These are phyloP conservation scores for Drosophila lutescens DNA, from an alignment of 2,888 invertebrate genomes.

Conservation along the genomic window DNA sequence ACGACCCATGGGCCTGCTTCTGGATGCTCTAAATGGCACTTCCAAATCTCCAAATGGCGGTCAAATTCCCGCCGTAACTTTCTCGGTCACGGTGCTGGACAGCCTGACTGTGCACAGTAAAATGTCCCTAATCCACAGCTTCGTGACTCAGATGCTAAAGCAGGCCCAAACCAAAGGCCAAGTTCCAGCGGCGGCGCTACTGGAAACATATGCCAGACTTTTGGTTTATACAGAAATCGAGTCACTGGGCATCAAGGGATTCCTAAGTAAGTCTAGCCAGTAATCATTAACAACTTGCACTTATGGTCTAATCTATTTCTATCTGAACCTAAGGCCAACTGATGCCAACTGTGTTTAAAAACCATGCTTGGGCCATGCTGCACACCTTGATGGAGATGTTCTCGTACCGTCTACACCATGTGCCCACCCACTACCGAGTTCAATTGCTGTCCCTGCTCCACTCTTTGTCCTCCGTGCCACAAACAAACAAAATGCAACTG, in stretches of 20 bases:
- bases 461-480: constrained; percentile 94
- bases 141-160: constrained; percentile 95
- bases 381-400: constrained; percentile 98
- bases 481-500: constrained; percentile 97
- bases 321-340: constrained; percentile 88
- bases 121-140: constrained; percentile 93
- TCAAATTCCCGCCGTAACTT: constrained; percentile 92
- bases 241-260: constrained; percentile 97
- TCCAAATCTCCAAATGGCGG: constrained; percentile 86
- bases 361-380: constrained; percentile 97
- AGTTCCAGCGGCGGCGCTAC: constrained; percentile 94
- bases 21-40: constrained; percentile 92
- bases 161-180: constrained; percentile 94
- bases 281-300: background rate
- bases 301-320: background rate
- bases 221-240: constrained; percentile 98
- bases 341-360: constrained; percentile 95
- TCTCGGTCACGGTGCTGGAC: constrained; percentile 96
- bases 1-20: constrained; percentile 95
- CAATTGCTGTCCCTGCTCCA: constrained; percentile 96
- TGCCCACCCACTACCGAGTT: constrained; percentile 97
- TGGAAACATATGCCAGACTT: constrained; percentile 97
- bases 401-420: constrained; percentile 97
- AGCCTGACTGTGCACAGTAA: constrained; percentile 98
- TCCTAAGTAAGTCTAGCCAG: constrained; percentile 88